phyloP scores from a whole-genome alignment of 2,113 vertebrate genomes.

The Caloenas nicobarica region DNA sequence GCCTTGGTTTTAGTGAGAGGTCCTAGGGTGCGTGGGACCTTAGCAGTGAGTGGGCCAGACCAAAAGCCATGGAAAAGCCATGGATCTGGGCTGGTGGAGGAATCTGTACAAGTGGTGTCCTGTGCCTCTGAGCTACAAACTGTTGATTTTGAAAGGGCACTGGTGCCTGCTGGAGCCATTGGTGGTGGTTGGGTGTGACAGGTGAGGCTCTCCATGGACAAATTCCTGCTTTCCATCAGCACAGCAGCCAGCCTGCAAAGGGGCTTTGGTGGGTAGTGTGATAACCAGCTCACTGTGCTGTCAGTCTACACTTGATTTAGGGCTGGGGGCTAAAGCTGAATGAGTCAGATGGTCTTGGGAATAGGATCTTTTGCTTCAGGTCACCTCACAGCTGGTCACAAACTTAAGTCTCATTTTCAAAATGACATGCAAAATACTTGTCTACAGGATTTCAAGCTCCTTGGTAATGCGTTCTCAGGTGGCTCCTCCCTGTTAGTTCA shows the following conservation, averaged over 20 bases:
- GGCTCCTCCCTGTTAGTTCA: neutral
- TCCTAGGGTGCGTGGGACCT: fast-evolving
- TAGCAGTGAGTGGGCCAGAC: neutral
- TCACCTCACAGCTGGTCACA: neutral
- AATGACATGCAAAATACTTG: neutral
- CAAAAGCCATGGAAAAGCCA: fast-evolving
- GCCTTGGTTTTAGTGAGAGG: neutral
- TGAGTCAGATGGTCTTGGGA: neutral
- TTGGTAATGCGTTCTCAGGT: neutral
- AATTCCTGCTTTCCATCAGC: neutral
- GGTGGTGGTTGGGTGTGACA: neutral
- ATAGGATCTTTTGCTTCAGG: neutral
- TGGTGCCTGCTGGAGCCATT: neutral
- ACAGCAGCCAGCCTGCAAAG: neutral
- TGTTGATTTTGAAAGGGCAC: fast-evolving
- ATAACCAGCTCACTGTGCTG: neutral
- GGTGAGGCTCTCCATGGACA: neutral
- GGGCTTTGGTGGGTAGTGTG: neutral
- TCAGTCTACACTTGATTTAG: fast-evolving
- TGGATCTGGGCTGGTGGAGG: neutral
- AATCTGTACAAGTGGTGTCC: neutral
- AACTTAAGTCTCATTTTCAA: neutral
- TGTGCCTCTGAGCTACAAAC: neutral
- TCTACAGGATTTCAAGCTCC: neutral
- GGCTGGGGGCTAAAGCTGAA: neutral